Evolutionary conservation across 2,113 vertebrate genomes (phyloP), one percentile per base, ranked within the genome.

Genomic region (Grammomys surdaster): DNA sequence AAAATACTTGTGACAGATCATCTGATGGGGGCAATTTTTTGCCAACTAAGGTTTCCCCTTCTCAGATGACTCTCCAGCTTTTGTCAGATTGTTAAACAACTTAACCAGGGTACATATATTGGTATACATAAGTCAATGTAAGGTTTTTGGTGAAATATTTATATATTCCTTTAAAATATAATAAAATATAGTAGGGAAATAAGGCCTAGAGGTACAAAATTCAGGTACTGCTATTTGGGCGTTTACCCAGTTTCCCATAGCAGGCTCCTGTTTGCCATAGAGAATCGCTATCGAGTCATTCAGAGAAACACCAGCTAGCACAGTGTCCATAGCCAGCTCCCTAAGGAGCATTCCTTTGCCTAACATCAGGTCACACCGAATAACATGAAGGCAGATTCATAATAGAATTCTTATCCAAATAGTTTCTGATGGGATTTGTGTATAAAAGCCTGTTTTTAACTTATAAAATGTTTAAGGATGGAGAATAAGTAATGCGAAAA

Each of bases 391-490:
- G 36, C 11, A 85, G 11, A 70, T 46, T 70, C 69, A 65, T 72
- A 58, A 93, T 24, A 51, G 12, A 36, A 46, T 54, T 70, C 7
- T n/a, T 36, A 94, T 28, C 24, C 46, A 89, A 91, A 96, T 36
- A 72, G 56, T 69, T 13, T 69, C 86, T 78, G 20, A 40, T 69
- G 58, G 36, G 0, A 24, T 69, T 43, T 90, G 26, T 77, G 17
- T 77, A 58, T 94, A n/a, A 48, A 19, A 72, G 19, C 7, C 88
- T 65, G 63, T 51, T 86, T 86, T 82, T 72, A 72, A 17, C 43
- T 92, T 85, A 51, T 96, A 40, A 85, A 84, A 63, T 80, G n/a
- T 43, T 90, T 43, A 96, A 82, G 17, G n/a, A 51, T 72, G 43
- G 31, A 82, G 1, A 24, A 87, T 54, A 84, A 72, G 73, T 22